phyloP scores from a whole-genome alignment of 2,797 vertebrate species.

The Rhabdophis nuchalis region DNA sequence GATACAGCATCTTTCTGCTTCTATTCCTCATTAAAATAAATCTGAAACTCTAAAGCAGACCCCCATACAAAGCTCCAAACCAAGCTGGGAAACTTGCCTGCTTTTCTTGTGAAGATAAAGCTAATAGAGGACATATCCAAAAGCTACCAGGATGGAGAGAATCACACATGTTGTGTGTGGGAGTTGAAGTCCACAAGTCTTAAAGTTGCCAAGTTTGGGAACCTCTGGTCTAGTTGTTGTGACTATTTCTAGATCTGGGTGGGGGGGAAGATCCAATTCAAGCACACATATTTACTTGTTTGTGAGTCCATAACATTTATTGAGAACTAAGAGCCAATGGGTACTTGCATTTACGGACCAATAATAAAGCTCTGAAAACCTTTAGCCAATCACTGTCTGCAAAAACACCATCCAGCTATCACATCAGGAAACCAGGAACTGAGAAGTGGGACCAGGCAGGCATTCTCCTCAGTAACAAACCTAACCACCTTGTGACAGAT shows the following conservation, averaged over 20 bases:
- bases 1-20: neutral
- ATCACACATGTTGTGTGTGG: neutral
- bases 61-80: neutral
- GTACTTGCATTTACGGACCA: neutral
- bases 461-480: neutral
- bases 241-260: neutral
- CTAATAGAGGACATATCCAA: neutral
- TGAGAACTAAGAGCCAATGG: neutral
- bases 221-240: no score
- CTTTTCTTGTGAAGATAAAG: neutral
- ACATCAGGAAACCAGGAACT: neutral
- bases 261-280: neutral
- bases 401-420: neutral
- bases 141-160: neutral
- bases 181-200: no score
- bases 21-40: neutral
- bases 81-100: neutral
- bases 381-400: neutral
- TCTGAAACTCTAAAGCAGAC: neutral
- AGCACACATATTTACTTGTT: neutral
- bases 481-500: neutral
- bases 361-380: neutral
- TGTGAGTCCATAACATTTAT: neutral
- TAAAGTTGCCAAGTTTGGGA: no score
- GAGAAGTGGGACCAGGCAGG: neutral